A percentile compares a stretch with the other conserved stretches of the same genome.
Conservation (phyloP, 1,140 invertebrate species). For the Globodera rostochiensis region DNA sequence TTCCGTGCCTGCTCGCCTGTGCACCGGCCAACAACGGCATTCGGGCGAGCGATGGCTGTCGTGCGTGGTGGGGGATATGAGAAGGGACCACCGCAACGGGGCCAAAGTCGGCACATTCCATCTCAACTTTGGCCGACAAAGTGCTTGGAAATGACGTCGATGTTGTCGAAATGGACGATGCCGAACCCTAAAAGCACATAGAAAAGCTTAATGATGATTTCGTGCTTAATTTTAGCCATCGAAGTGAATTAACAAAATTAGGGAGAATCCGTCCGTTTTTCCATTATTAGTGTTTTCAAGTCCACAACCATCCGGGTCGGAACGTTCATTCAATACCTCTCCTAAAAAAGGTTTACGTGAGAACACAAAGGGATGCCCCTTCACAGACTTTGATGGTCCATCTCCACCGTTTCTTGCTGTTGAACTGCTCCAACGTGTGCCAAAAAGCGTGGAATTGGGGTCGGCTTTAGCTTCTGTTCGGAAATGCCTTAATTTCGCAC, state of each 20-base stretch:
- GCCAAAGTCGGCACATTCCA: not conserved
- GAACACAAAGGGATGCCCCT: too few relatives aligned
- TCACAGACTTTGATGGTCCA: not conserved
- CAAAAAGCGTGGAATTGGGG: not conserved
- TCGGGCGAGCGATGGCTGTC: slow-evolving; percentile 15
- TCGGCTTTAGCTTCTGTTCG: not conserved
- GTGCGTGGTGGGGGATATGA: too few relatives aligned
- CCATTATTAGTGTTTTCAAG: too few relatives aligned
- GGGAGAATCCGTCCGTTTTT: too few relatives aligned
- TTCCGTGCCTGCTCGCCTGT: slow-evolving; percentile 32
- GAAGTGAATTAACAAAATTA: too few relatives aligned
- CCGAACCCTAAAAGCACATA: not conserved
- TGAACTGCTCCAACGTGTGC: not conserved
- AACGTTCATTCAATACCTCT: not conserved
- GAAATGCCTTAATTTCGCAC: not conserved
- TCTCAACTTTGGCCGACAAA: not conserved
- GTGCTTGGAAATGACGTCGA: not conserved
- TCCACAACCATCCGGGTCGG: not conserved
- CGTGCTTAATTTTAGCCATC: too few relatives aligned
- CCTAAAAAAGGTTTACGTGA: not conserved
- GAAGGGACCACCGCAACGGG: not conserved
- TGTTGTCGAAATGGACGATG: not conserved
- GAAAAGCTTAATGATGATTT: not conserved
- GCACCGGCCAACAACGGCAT: slow-evolving; percentile 36
- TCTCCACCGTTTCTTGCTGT: not conserved